phyloP scores from a whole-genome alignment of 2,113 vertebrate genomes.

The Antechinus flavipes region DNA sequence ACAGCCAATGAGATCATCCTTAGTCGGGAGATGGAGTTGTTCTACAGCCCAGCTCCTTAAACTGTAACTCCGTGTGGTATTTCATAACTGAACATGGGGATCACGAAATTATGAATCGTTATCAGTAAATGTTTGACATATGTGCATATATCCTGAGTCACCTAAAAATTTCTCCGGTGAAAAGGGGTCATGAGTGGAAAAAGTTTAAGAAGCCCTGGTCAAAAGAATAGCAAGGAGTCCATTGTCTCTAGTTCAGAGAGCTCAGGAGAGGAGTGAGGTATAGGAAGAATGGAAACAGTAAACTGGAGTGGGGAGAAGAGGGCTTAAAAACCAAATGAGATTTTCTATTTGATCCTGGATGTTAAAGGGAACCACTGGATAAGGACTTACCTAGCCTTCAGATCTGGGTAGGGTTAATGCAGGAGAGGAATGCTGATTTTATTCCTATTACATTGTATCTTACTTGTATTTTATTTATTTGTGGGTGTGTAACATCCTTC shows the following conservation, averaged over 20 bases:
- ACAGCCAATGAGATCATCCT: not conserved
- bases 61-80: too few relatives aligned
- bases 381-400: not conserved
- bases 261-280: not conserved
- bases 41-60: too few relatives aligned
- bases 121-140: too few relatives aligned
- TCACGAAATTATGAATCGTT: too few relatives aligned
- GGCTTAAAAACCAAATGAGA: not conserved
- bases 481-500: not conserved
- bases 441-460: not conserved
- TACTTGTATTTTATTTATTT: not conserved
- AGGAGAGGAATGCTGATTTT: not conserved
- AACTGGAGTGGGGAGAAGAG: rapidly evolving
- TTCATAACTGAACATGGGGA: too few relatives aligned
- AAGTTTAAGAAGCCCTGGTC: not conserved
- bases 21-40: not conserved
- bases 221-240: not conserved
- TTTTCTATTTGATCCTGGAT: not conserved
- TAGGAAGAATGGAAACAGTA: not conserved
- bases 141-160: too few relatives aligned
- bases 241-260: not conserved
- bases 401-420: not conserved
- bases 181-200: too few relatives aligned
- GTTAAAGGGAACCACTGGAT: not conserved
- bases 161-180: too few relatives aligned